Percentiles rank a stretch among this genome's conserved stretches.
phyloP scores from a whole-genome alignment of 2,113 vertebrate species.

The Dermatemys mawii region DNA sequence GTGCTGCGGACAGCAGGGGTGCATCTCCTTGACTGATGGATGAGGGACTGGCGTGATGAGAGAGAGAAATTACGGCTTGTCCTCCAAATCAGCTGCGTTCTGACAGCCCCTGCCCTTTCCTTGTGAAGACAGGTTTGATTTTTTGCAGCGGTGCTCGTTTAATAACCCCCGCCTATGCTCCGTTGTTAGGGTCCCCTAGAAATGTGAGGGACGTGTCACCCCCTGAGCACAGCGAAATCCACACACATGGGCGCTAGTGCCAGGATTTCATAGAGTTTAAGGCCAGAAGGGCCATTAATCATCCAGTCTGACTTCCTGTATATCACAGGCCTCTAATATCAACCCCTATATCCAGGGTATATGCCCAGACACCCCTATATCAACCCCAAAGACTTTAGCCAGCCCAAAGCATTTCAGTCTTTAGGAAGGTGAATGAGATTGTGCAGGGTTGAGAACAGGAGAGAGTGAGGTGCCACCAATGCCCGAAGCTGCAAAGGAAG shows the following conservation, averaged over 20 bases:
- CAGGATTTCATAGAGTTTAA: not conserved
- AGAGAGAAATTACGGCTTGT: constrained; percentile 21
- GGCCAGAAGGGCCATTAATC: not conserved
- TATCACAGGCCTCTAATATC: not conserved
- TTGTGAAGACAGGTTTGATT: not conserved
- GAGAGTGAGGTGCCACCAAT: not conserved
- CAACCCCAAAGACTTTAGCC: not conserved
- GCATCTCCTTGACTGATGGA: constrained; percentile 47
- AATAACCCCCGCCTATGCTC: not conserved
- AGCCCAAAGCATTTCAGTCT: not conserved
- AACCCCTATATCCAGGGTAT: too few species aligned
- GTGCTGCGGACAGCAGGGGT: constrained; percentile 10
- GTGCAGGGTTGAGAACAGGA: not conserved
- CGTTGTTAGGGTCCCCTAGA: not conserved
- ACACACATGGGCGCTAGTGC: not conserved
- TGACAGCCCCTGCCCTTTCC: not conserved
- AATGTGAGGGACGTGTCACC: not conserved
- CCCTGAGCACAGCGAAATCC: not conserved
- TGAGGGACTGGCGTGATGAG: not conserved
- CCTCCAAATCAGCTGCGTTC: constrained; percentile 29
- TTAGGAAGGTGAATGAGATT: not conserved
- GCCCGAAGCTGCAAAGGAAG: not conserved
- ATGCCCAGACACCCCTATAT: not conserved
- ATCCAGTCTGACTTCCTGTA: not conserved
- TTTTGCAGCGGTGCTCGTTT: not conserved